Base-by-base conservation (phyloP, 2,797 vertebrate species). In the Eurystomus glaucurus region DNA sequence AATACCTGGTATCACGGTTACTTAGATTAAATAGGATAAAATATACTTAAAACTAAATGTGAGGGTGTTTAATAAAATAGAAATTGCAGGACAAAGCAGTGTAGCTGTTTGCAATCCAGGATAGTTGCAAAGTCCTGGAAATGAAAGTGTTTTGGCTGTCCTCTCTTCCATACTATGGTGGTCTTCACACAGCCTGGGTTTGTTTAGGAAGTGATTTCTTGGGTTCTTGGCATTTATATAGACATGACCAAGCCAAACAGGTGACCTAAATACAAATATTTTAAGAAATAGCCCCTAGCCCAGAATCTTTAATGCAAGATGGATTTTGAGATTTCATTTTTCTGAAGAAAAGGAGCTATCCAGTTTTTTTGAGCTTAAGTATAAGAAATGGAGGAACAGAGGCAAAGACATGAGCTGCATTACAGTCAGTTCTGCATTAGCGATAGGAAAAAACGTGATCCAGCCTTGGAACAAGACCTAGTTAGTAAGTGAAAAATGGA, bases 61-160 rank as follows among this genome's bases (percentile, higher is more conserved):
- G 31, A 61, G 14, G 5, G 6, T 50, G 41, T 43, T 96, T 96
- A 96, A 97, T 97, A 93, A 97, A 96, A 88, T 85, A 86, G 35
- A 93, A 97, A 91, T 81, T 96, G 87, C 69, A 93, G 97, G 92
- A 95, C 90, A 72, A 88, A 92, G 79, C 92, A 95, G 66, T 92
- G 91, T n/a, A 62, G 26, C 22, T 80, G 6, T 52, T 76, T 65
- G 16, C 26, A 68, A 6, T 51, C 21, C 18, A 39, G 43, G 20
- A 68, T 50, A 66, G 11, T 33, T 76, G 28, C 26, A 77, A 76
- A 85, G 43, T 26, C n/a, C 52, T 61, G 9, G 26, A 66, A 66
- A 80, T 8, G 7, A 19, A 69, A 54, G 4, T 37, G 25, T 66
- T 87, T 83, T 80, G 29, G 10, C 6, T 33, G 10, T 51, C 29